Evolutionary conservation across 2,888 invertebrate species (phyloP), one percentile per base, ranked within the genome.

Genomic region (Luffia ferchaultella): DNA sequence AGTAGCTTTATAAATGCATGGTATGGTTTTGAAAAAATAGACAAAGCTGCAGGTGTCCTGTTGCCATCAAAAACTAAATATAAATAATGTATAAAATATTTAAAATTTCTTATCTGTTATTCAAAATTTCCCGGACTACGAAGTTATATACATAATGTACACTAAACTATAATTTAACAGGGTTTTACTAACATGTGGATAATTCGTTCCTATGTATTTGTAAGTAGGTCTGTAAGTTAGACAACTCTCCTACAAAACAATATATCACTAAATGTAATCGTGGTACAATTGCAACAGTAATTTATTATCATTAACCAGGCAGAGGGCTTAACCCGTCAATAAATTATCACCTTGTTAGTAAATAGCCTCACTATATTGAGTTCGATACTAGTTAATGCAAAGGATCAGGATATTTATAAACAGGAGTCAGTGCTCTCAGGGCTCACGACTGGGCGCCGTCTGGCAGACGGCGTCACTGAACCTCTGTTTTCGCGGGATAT

Each of bases 321-420:
- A 61, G 58, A 64, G 60, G 57, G 59, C 63, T 62, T 58, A 63
- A 66, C 69, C 61, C 57, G 65, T 77, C 76, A 75, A 70, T 73
- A 68, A 63, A 63, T 64, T 77, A 72, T 71, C 75, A 72, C 67
- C 63, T 69, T 69, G 66, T 70, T 68, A 73, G 65, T 70, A 71
- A 73, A 76, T 76, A 76, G 68, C 62, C 52, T 50, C 51, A 57
- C 63, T 73, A 68, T 70, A 69, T 66, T 66, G 60, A 71, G 65
- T 55, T 54, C 58, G 46, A 18, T 62, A 62, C 67, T 63, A 65
- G 69, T 65, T 61, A 63, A 60, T 62, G 61, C 56, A 67, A 68
- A 65, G 67, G 68, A 67, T 65, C 30, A 57, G 56, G 55, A 57
- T 65, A 69, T 68, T 65, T 66, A 73, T 69, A 69, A 64, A 55